These are phyloP conservation scores for Pituophis catenifer DNA, from an alignment of 2,113 vertebrate genomes.

Conservation along the genomic window DNA sequence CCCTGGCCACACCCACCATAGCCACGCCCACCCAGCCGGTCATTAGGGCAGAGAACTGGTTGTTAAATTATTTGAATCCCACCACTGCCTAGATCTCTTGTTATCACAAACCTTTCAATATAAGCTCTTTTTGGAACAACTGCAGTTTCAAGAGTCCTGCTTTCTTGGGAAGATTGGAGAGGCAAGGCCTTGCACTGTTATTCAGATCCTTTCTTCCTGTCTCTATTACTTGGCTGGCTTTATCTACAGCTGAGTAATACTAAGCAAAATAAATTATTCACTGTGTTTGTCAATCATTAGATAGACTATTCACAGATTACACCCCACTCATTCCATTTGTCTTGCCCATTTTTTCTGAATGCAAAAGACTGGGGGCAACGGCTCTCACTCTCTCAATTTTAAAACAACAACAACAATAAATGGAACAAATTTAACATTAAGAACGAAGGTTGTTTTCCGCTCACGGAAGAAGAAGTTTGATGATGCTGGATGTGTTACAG, in stretches of 20 bases:
- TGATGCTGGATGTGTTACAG: background rate
- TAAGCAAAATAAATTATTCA: background rate
- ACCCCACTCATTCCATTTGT: background rate
- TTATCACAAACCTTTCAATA: no score
- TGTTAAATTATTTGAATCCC: no score
- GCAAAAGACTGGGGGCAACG: background rate
- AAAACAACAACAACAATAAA: background rate
- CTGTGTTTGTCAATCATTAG: background rate
- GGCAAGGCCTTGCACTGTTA: no score
- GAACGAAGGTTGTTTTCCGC: background rate
- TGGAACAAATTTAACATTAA: background rate
- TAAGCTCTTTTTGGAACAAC: no score
- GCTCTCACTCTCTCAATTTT: background rate
- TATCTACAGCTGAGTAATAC: background rate
- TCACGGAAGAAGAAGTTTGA: background rate
- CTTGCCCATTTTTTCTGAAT: background rate
- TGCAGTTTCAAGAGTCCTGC: no score
- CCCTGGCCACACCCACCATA: no score
- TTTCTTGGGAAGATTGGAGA: no score
- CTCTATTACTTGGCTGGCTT: background rate
- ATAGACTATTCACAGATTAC: background rate
- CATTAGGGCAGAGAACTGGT: no score
- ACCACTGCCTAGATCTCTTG: no score
- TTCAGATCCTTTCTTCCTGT: background rate
- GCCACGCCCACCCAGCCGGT: no score